phyloP scores from a whole-genome alignment of 1,140 invertebrate genomes.

The Plectrocnemia conspersa region DNA sequence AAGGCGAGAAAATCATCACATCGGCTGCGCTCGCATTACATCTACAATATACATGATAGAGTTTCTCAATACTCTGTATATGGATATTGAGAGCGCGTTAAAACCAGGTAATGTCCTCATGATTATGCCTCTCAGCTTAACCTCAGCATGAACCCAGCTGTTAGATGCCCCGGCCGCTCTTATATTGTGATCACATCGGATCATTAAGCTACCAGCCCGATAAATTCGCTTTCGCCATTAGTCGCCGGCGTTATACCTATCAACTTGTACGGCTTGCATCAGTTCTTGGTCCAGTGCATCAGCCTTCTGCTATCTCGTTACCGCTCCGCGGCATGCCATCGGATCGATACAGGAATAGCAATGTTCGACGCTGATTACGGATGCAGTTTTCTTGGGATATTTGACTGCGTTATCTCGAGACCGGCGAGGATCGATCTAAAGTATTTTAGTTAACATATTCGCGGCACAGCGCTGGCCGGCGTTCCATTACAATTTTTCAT shows the following conservation, averaged over 20 bases:
- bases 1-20: too few species aligned
- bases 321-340: neutral
- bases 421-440: too few species aligned
- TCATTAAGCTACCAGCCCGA: constrained; percentile 31
- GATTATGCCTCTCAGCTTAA: constrained; percentile 1
- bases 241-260: constrained; percentile 16
- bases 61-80: too few species aligned
- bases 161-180: neutral
- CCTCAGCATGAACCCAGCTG: neutral
- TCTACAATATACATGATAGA: too few species aligned
- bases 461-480: too few species aligned
- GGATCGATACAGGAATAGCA: constrained; percentile 6
- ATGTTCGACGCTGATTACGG: constrained; percentile 9
- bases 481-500: too few species aligned
- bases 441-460: too few species aligned
- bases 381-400: constrained; percentile 15
- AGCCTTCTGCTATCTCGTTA: constrained; percentile 3
- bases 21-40: too few species aligned
- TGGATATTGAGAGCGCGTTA: too few species aligned
- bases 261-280: constrained; percentile 7
- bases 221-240: constrained; percentile 27
- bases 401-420: constrained; percentile 12
- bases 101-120: constrained; percentile 3
- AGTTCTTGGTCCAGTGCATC: neutral
- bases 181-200: constrained; percentile 29